Percentiles rank a stretch among this genome's conserved stretches.
These are phyloP conservation scores for Pecten maximus DNA, from an alignment of 2,888 invertebrate genomes.

Conservation along the genomic window DNA sequence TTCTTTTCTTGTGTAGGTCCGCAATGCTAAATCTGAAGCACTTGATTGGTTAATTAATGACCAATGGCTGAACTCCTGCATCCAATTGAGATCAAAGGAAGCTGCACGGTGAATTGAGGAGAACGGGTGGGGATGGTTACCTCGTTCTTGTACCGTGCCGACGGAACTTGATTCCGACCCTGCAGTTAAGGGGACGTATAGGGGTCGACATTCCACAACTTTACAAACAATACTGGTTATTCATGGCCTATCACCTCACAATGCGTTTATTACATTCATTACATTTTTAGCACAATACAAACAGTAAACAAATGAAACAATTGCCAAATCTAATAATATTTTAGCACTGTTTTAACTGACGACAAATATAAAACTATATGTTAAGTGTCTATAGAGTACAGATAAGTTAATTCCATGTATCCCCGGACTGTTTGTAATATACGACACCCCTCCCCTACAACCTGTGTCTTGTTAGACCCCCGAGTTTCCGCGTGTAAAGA, in stretches of 20 bases:
- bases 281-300: background rate
- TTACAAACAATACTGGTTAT: background rate
- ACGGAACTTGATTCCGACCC: background rate
- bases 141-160: background rate
- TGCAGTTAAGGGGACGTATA: background rate
- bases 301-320: background rate
- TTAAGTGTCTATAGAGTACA: background rate
- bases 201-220: background rate
- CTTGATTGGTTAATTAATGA: slow-evolving; percentile 23
- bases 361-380: background rate
- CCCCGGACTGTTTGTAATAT: background rate
- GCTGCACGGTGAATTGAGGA: background rate
- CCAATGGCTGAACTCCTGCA: slow-evolving; percentile 33
- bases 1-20: slow-evolving; percentile 14
- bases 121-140: background rate
- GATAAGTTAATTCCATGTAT: background rate
- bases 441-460: background rate
- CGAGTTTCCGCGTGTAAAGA: background rate
- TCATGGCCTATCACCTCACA: background rate
- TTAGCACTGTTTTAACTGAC: background rate
- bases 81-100: slow-evolving; percentile 26
- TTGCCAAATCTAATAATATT: background rate
- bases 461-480: slow-evolving; percentile 21
- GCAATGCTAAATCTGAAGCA: background rate
- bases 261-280: background rate